Conservation (phyloP, 2,888 invertebrate genomes). For the Plagodis dolabraria region DNA sequence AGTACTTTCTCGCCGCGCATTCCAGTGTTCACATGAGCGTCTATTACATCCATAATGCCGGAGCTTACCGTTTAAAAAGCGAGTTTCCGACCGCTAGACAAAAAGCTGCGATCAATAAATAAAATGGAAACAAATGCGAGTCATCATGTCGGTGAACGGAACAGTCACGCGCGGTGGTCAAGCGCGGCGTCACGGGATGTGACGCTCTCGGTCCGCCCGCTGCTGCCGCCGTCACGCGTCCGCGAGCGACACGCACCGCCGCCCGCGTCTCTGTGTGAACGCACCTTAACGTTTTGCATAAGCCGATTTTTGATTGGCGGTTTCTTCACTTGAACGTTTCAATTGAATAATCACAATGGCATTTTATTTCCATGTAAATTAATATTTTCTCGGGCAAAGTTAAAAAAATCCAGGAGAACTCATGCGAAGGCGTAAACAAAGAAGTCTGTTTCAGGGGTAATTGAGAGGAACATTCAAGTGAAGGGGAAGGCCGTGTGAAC, state of each 20-base stretch:
- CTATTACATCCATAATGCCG: constrained; percentile 40
- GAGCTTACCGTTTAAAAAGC: constrained; percentile 71
- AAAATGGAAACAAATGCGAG: constrained; percentile 67
- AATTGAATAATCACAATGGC: constrained; percentile 24
- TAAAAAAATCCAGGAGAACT: constrained; percentile 3
- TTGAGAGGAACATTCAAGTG: background rate
- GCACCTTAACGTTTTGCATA: constrained; percentile 71
- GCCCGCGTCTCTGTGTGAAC: constrained; percentile 64
- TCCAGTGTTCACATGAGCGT: constrained; percentile 23
- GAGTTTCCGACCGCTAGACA: constrained; percentile 66
- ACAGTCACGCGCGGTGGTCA: constrained; percentile 71
- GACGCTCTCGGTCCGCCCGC: constrained; percentile 52
- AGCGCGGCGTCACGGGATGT: constrained; percentile 62
- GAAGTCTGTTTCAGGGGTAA: constrained; percentile 4
- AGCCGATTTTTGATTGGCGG: constrained; percentile 43
- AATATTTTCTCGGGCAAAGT: constrained; percentile 2
- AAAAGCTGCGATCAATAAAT: constrained; percentile 63
- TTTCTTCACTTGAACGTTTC: constrained; percentile 28
- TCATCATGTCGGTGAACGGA: constrained; percentile 75
- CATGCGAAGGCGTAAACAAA: constrained; percentile 6
- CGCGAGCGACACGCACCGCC: constrained; percentile 50
- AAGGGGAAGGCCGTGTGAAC: background rate
- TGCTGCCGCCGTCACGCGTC: constrained; percentile 30
- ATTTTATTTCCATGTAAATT: constrained; percentile 10
- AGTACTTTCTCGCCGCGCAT: constrained; percentile 22